Base-by-base conservation (phyloP, 2,888 invertebrate genomes). In the Torymus aiolomorphi region DNA sequence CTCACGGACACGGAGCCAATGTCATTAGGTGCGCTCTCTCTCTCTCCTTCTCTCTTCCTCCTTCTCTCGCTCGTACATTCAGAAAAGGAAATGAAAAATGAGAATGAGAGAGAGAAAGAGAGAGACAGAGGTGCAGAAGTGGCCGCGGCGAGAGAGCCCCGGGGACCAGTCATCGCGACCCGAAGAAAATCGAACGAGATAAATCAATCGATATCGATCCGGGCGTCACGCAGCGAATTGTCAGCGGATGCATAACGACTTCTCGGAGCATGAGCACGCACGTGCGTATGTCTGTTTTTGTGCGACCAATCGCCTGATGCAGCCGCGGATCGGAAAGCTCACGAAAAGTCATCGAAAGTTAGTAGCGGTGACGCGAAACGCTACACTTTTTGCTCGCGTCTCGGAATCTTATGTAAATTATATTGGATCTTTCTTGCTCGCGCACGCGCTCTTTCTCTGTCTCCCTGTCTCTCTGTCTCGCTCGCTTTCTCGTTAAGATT, bases 121-220 rank as follows among this genome's bases (percentile, higher is more conserved):
- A 31, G 18, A 59, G 42, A 49, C 2, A 11, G 51, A 69, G 49
- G 63, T 31, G 31, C 31, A 31, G 31, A 31, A 31, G 31, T 31
- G 31, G 31, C 31, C 31, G 8, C 31, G 31, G 8, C 31, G 31
- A 3, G 31, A 31, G 31, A 31, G 31, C 31, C 31, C 31, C 31
- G 2, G 67, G 84, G 63, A 74, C 84, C 83, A 85, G 83, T 85
- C 85, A 84, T 86, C 82, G 76, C 59, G 54, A 80, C 76, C 70
- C 82, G 80, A 62, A 70, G 83, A 85, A 83, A 83, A 87, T 87
- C 87, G 86, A 82, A 82, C 84, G 85, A 88, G 88, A 88, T 88
- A 88, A 88, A 88, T 88, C 88, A 88, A 88, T 88, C 88, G 87
- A 86, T 88, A 88, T 87, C 87, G 86, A 86, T 86, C 83, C 84